Conservation (phyloP, 2,113 vertebrate genomes). For the Callocephalon fimbriatum region DNA sequence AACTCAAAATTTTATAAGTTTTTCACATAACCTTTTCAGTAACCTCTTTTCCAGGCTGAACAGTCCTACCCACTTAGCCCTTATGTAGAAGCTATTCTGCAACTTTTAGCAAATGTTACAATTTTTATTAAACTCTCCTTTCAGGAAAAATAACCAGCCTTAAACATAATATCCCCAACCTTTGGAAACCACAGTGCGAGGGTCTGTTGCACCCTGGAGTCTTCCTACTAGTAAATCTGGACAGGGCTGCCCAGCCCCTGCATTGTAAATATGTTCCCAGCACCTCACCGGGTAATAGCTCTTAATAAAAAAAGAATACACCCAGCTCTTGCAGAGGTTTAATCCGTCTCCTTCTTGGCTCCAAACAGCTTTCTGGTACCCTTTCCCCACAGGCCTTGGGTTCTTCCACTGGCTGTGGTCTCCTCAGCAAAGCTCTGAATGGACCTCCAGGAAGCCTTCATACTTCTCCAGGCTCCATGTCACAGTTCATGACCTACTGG, state of each 20-base stretch:
- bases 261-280: neutral
- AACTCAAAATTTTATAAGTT: neutral
- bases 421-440: neutral
- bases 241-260: neutral
- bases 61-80: neutral
- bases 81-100: neutral
- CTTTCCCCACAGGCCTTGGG: neutral
- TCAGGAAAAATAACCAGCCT: neutral
- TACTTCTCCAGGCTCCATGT: neutral
- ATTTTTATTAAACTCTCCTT: neutral
- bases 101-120: neutral
- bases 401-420: neutral
- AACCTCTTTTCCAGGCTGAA: neutral
- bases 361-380: neutral
- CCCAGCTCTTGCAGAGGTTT: neutral
- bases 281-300: neutral
- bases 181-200: neutral
- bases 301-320: neutral
- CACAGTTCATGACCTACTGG: neutral
- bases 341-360: neutral
- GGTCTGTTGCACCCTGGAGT: neutral
- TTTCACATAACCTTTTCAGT: neutral
- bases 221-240: neutral
- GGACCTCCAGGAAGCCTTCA: neutral
- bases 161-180: neutral